A percentile compares a stretch with the other conserved stretches of the same genome.
Evolutionary conservation across 2,797 vertebrate species (phyloP).

Genomic region (Lepus oiostolus): DNA sequence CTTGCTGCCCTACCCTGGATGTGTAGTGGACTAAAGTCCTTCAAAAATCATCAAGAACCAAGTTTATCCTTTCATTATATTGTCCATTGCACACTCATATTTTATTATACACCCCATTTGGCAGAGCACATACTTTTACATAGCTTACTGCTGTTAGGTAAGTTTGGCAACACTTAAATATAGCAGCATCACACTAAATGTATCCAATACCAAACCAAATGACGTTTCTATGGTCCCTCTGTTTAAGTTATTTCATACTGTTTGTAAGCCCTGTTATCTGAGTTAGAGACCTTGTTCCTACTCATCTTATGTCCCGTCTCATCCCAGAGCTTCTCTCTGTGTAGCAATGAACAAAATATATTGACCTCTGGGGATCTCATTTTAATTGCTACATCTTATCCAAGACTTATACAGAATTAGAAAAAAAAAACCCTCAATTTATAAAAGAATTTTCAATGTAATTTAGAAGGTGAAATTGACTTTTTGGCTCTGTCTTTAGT

Average conservation of each 20-base stretch:
- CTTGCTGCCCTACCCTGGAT: background rate
- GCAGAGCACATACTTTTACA: background rate
- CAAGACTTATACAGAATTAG: slow-evolving; percentile 68
- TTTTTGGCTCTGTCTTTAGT: slow-evolving; percentile 65
- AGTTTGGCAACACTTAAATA: background rate
- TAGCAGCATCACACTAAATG: background rate
- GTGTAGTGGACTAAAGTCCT: background rate
- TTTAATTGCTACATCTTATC: slow-evolving; percentile 73
- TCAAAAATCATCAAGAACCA: background rate
- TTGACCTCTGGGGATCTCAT: slow-evolving; percentile 61
- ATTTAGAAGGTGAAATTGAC: slow-evolving; percentile 75
- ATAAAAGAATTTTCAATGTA: slow-evolving; percentile 65
- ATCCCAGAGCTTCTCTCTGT: background rate
- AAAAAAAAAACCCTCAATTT: slow-evolving; percentile 51
- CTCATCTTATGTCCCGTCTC: background rate
- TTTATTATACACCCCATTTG: background rate
- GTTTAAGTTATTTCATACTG: background rate
- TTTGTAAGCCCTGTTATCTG: background rate
- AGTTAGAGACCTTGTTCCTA: background rate
- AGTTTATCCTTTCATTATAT: background rate
- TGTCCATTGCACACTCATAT: background rate
- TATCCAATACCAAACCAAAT: background rate
- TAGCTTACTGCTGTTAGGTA: background rate
- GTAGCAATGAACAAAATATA: slow-evolving; percentile 59
- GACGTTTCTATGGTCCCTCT: background rate